These are phyloP conservation scores for Donacobius atricapilla DNA, from an alignment of 2,113 vertebrate genomes.

Conservation along the genomic window DNA sequence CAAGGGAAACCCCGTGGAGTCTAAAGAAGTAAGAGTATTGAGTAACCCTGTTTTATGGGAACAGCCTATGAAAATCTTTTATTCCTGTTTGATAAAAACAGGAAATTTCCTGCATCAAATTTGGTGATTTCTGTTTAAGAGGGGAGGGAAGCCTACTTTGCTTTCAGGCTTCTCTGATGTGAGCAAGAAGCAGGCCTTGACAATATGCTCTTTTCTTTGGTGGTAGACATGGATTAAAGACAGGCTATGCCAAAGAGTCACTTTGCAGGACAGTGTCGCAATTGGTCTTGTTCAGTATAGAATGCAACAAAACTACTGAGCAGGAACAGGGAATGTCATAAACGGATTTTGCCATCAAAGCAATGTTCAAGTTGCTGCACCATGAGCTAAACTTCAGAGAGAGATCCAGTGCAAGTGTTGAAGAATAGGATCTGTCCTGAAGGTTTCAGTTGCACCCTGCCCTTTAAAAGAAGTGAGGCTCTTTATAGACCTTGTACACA, in stretches of 20 bases:
- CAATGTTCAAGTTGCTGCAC: not conserved
- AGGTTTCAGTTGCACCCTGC: not conserved
- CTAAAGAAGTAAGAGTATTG: not conserved
- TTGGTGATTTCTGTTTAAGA: not conserved
- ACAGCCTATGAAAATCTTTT: not conserved
- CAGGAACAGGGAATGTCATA: not conserved
- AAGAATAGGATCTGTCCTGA: not conserved
- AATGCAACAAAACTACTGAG: not conserved
- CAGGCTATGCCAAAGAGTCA: not conserved
- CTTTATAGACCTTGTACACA: not conserved
- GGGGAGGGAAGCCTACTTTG: not conserved
- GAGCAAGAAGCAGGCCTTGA: not conserved
- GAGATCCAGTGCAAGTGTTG: not conserved
- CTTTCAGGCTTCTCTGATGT: not conserved
- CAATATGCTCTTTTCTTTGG: not conserved
- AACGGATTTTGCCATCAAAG: not conserved
- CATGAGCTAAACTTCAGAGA: not conserved
- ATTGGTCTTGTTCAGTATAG: not conserved
- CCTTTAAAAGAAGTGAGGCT: not conserved
- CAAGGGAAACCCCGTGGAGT: not conserved
- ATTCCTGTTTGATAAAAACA: not conserved
- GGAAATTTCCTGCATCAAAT: not conserved
- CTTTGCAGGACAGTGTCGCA: not conserved
- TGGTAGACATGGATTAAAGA: not conserved
- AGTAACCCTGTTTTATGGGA: not conserved